phyloP scores from a whole-genome alignment of 1,140 invertebrate genomes.

The Lineus longissimus region DNA sequence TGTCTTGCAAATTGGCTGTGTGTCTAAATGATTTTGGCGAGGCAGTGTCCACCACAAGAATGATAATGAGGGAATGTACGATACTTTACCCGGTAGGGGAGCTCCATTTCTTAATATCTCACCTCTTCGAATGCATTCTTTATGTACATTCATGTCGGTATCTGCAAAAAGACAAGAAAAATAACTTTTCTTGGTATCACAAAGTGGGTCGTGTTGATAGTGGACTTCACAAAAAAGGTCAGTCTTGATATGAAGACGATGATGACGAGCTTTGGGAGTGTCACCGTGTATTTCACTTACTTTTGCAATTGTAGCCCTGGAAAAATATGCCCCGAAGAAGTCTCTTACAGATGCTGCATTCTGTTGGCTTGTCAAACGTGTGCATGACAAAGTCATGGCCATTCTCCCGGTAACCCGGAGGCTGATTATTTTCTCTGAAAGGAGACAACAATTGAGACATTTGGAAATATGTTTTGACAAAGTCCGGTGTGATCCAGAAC shows the following conservation, averaged over 20 bases:
- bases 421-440: conserved; percentile 81
- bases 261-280: not conserved
- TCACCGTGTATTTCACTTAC: conserved; percentile 28
- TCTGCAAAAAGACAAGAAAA: conserved; percentile 30
- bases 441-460: too few species aligned
- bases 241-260: too few species aligned
- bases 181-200: too few species aligned
- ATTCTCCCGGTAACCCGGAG: conserved; percentile 69
- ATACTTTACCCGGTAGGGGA: too few species aligned
- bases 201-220: too few species aligned
- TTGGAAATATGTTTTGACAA: too few species aligned
- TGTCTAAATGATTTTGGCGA: too few species aligned
- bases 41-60: too few species aligned
- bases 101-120: not conserved
- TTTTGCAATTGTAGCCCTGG: conserved; percentile 56
- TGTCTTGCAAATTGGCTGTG: too few species aligned
- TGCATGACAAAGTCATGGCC: conserved; percentile 83
- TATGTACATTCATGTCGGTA: conserved; percentile 45
- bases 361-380: conserved; percentile 74
- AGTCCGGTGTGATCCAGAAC: too few species aligned
- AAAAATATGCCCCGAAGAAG: conserved; percentile 76
- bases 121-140: conserved; percentile 49
- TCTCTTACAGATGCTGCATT: conserved; percentile 49
- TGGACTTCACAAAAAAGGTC: too few species aligned
- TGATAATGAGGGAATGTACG: too few species aligned